Evolutionary conservation across 2,113 vertebrate genomes (phyloP).

Genomic region (Acrocephalus arundinaceus): DNA sequence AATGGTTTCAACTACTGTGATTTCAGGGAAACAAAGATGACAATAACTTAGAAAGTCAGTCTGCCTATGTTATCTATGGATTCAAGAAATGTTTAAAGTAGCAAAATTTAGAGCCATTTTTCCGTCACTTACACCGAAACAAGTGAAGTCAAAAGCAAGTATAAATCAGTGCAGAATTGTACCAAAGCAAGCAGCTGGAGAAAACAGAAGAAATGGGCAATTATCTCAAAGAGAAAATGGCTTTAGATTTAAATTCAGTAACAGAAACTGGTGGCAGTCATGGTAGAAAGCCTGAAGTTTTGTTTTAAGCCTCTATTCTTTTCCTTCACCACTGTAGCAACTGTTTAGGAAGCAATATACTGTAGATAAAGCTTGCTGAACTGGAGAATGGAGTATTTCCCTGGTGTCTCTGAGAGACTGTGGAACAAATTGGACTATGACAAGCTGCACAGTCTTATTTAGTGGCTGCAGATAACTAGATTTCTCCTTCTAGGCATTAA

Average conservation of each 20-base stretch:
- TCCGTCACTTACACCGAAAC: background rate
- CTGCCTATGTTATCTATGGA: background rate
- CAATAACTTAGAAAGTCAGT: slow-evolving; percentile 38
- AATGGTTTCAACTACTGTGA: slow-evolving; percentile 27
- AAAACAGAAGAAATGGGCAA: background rate
- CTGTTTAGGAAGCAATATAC: slow-evolving; percentile 49
- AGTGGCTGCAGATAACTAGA: slow-evolving; percentile 47
- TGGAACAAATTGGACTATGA: slow-evolving; percentile 61
- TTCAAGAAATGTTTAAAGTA: slow-evolving; percentile 20
- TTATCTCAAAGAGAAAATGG: background rate
- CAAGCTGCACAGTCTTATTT: slow-evolving; percentile 52
- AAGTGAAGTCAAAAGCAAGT: background rate
- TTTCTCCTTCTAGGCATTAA: slow-evolving; percentile 52
- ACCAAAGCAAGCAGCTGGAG: background rate
- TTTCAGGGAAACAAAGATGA: background rate
- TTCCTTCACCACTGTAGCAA: background rate
- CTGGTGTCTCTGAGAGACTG: slow-evolving; percentile 40
- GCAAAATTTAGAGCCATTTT: slow-evolving; percentile 9
- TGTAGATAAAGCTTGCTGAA: slow-evolving; percentile 51
- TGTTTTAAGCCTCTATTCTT: background rate
- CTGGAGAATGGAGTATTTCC: slow-evolving; percentile 58
- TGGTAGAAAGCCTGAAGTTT: background rate
- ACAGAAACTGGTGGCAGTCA: background rate
- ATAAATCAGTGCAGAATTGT: slow-evolving; percentile 21
- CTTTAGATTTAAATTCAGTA: background rate